These are phyloP conservation scores for Alouatta palliata DNA, from an alignment of 2,113 vertebrate genomes.

Conservation along the genomic window DNA sequence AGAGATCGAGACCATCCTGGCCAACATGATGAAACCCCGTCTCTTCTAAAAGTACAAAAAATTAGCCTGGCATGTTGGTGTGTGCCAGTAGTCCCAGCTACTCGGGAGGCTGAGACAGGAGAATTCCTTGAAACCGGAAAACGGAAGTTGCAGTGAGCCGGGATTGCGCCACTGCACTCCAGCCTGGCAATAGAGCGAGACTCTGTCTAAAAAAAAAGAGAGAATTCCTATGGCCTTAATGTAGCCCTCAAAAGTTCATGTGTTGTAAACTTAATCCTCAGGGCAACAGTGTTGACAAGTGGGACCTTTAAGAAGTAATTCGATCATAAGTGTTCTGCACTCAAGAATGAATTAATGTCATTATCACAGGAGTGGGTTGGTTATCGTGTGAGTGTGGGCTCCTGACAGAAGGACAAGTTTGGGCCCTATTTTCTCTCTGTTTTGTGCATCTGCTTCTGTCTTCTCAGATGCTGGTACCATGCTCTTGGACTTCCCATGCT, in stretches of 20 bases:
- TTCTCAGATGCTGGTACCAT: background rate
- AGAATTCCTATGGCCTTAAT: background rate
- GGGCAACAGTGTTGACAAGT: background rate
- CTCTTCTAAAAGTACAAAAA: too few relatives aligned
- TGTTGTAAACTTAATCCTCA: background rate
- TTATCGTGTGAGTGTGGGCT: background rate
- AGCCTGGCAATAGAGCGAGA: too few relatives aligned
- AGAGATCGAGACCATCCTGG: too few relatives aligned
- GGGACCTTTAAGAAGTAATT: background rate
- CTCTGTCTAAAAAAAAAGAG: too few relatives aligned
- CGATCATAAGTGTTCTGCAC: background rate
- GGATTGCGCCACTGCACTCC: too few relatives aligned
- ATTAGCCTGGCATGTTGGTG: too few relatives aligned
- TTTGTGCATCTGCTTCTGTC: background rate
- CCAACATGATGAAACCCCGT: too few relatives aligned
- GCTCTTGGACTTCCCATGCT: background rate
- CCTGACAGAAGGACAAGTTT: background rate
- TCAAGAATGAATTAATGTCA: background rate
- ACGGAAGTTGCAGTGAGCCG: too few relatives aligned
- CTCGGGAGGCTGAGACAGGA: too few relatives aligned
- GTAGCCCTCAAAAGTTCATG: background rate
- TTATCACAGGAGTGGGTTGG: background rate
- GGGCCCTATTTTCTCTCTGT: background rate
- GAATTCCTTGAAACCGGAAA: too few relatives aligned
- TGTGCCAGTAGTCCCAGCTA: too few relatives aligned